phyloP scores from a whole-genome alignment of 2,113 vertebrate species.

The Suncus etruscus region DNA sequence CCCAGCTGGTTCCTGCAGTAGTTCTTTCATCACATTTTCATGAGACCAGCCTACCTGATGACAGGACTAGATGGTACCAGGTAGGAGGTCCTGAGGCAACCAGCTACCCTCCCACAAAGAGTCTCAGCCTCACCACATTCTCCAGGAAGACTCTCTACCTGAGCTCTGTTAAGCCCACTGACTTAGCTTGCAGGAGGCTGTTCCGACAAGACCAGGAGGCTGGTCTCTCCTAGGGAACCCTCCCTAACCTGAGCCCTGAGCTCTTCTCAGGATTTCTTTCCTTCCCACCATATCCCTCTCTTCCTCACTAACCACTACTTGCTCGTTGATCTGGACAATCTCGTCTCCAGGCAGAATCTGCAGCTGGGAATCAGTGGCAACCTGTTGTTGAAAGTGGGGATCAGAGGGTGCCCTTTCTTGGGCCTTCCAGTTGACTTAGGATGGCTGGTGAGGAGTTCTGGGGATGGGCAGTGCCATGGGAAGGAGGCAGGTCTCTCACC shows the following conservation, averaged over 20 bases:
- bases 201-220: not conserved
- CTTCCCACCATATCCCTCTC: not conserved
- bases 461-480: not conserved
- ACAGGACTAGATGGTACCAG: not conserved
- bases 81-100: not conserved
- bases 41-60: constrained; percentile 95
- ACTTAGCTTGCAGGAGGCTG: not conserved
- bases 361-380: constrained; percentile 68
- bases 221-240: not conserved
- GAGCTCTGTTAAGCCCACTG: not conserved
- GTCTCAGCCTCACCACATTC: not conserved
- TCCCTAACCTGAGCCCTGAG: not conserved
- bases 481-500: constrained; percentile 84
- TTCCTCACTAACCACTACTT: constrained; percentile 94
- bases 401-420: not conserved
- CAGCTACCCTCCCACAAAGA: not conserved
- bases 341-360: constrained; percentile 94
- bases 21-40: constrained; percentile 90
- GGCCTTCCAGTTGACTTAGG: not conserved
- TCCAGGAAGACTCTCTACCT: not conserved
- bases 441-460: not conserved
- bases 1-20: constrained; percentile 87
- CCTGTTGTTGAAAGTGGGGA: constrained; percentile 73
- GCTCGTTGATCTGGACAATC: constrained; percentile 95
- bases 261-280: not conserved